A percentile compares a stretch with the other conserved stretches of the same genome.
Conservation (phyloP, 2,113 vertebrate species). For the Setophaga coronata region DNA sequence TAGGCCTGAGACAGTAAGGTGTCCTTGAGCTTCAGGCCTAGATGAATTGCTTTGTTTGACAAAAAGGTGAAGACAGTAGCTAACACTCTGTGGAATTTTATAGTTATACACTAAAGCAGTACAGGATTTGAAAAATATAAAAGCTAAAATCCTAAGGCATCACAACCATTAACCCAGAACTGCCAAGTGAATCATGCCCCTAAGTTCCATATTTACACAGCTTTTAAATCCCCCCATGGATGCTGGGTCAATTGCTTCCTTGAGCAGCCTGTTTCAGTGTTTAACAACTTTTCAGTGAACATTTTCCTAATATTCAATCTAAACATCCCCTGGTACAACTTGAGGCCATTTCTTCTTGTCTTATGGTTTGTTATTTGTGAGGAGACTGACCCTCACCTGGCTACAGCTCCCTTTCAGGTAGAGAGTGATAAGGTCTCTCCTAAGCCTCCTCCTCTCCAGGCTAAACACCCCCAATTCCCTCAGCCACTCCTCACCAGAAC, state of each 20-base stretch:
- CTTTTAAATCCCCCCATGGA: background rate
- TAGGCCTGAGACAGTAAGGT: background rate
- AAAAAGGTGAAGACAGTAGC: background rate
- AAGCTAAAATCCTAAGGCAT: background rate
- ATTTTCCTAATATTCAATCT: background rate
- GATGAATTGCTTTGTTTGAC: background rate
- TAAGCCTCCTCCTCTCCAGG: background rate
- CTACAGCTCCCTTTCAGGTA: background rate
- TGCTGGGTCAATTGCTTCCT: background rate
- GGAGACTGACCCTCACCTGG: accelerated
- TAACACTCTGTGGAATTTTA: background rate
- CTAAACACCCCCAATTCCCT: background rate
- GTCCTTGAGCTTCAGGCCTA: background rate
- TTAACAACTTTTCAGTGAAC: background rate
- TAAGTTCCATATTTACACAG: accelerated
- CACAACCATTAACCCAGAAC: background rate
- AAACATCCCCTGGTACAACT: background rate
- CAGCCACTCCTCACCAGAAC: background rate
- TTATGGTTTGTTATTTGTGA: background rate
- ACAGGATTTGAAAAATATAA: background rate
- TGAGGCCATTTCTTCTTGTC: background rate
- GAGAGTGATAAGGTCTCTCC: accelerated
- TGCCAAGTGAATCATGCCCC: background rate
- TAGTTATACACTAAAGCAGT: background rate
- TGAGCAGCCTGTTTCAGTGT: background rate